Evolutionary conservation across 2,113 vertebrate genomes (phyloP).

Genomic region (Isichthys henryi): DNA sequence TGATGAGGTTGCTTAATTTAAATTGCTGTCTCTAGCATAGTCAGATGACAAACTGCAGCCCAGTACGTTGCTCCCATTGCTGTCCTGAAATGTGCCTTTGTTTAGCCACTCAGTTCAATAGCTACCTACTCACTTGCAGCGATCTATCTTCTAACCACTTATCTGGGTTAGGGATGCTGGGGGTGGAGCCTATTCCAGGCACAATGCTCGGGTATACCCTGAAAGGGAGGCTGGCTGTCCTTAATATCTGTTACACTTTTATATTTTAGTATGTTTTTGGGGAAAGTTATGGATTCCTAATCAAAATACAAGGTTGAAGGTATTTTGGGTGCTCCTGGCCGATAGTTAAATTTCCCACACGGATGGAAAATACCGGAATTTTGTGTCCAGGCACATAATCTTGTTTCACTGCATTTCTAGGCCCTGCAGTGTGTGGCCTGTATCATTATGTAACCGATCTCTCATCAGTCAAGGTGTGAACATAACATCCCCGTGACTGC

Average conservation of each 20-base stretch:
- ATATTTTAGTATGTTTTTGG: background rate
- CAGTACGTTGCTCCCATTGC: background rate
- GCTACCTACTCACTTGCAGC: background rate
- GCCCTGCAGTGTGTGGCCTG: background rate
- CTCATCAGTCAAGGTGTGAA: conserved; percentile 7
- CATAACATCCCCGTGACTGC: background rate
- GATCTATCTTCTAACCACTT: background rate
- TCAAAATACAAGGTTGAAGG: background rate
- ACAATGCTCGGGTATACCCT: background rate
- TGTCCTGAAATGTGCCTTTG: background rate
- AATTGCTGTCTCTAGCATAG: background rate
- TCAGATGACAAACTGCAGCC: background rate
- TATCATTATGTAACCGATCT: background rate
- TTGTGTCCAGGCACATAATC: background rate
- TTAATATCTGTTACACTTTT: background rate
- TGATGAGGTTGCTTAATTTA: background rate
- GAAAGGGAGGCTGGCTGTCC: background rate
- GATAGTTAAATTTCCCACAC: background rate
- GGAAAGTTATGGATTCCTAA: background rate
- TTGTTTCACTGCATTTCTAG: background rate
- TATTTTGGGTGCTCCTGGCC: background rate
- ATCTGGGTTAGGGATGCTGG: background rate
- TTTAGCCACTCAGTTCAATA: background rate
- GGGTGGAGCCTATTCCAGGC: background rate
- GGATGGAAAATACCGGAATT: background rate